Evolutionary conservation across 2,113 vertebrate species (phyloP), one percentile per base, ranked within the genome.

Genomic region (Empidonax traillii): DNA sequence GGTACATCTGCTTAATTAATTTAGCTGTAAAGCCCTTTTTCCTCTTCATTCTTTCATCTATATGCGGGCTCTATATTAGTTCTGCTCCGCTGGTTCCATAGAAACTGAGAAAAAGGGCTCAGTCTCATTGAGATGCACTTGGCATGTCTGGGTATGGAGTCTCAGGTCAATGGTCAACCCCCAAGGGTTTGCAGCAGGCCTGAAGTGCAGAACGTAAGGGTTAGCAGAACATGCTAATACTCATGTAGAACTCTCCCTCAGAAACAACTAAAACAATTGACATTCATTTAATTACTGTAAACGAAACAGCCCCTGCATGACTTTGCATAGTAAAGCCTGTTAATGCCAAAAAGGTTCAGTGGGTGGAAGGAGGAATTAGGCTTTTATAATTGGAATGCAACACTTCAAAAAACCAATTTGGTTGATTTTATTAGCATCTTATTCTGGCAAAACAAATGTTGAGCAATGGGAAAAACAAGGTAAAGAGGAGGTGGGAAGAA

Each of bases 241-340:
- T 98, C 96, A 51, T 98, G 98, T 98, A 98, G 96, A 94, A 98
- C 97, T 97, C 98, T 97, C 96, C 97, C 95, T 97, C 81, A 66
- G 98, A 97, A 98, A 96, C 93, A 58, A 79, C 85, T 96, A 94
- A 97, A 98, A 97, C 95, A 96, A 97, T 97, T 86, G 97, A 96
- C 98, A 97, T 97, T 96, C 98, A 98, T 98, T 98, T 98, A 99
- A 99, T 99, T 99, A 98, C 98, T 95, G 87, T 96, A 98, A 98
- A 98, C 97, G 98, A 97, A 97, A 97, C 97, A 71, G 92, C 95
- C 97, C 89, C 97, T 66, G 90, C 89, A 91, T 97, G 94, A 96
- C 97, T 97, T 97, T 98, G 97, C 96, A 95, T 95, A 94, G 96
- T 82, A 91, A 93, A 94, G 93, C 97, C 89, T 52, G 72, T 86